A percentile compares a stretch with the other conserved stretches of the same genome.
These are phyloP conservation scores for Aleiodes testaceus DNA, from an alignment of 2,888 invertebrate species.

Conservation along the genomic window DNA sequence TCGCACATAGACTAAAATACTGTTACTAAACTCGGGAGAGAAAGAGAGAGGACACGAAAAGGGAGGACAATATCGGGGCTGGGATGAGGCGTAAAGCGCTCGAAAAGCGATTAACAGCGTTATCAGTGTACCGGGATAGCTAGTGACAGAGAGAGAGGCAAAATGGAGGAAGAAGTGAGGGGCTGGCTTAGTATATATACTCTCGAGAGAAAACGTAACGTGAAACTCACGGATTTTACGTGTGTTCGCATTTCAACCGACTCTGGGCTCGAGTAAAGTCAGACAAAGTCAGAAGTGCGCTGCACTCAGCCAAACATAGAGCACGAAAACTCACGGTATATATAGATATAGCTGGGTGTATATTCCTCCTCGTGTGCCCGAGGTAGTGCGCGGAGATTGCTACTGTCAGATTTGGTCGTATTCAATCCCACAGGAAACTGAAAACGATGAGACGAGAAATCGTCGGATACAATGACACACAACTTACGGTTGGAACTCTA, in stretches of 20 bases:
- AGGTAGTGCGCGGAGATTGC: slow-evolving; percentile 51
- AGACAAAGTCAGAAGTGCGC: slow-evolving; percentile 25
- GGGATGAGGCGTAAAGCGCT: slow-evolving; percentile 32
- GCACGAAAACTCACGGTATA: slow-evolving; percentile 36
- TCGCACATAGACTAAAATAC: slow-evolving; percentile 29
- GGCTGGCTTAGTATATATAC: slow-evolving; percentile 1
- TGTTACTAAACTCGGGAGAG: not conserved
- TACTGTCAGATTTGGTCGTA: slow-evolving; percentile 51
- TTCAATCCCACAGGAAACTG: slow-evolving; percentile 45
- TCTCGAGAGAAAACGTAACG: slow-evolving; percentile 31
- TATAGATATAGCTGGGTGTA: not conserved
- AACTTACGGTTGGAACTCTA: not conserved
- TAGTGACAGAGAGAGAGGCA: not conserved
- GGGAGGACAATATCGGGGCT: not conserved
- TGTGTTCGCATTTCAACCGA: slow-evolving; percentile 30
- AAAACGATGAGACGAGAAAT: slow-evolving; percentile 45
- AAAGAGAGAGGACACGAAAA: not conserved
- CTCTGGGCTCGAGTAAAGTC: slow-evolving; percentile 24
- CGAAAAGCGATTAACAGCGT: slow-evolving; percentile 30
- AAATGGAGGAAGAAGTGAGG: not conserved
- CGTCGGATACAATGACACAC: slow-evolving; percentile 39
- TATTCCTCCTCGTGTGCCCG: slow-evolving; percentile 9
- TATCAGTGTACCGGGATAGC: slow-evolving; percentile 23
- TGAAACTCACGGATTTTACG: slow-evolving; percentile 33
- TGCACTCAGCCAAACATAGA: slow-evolving; percentile 34